Conservation (phyloP, 1,140 invertebrate genomes). For the Semibalanus balanoides region DNA sequence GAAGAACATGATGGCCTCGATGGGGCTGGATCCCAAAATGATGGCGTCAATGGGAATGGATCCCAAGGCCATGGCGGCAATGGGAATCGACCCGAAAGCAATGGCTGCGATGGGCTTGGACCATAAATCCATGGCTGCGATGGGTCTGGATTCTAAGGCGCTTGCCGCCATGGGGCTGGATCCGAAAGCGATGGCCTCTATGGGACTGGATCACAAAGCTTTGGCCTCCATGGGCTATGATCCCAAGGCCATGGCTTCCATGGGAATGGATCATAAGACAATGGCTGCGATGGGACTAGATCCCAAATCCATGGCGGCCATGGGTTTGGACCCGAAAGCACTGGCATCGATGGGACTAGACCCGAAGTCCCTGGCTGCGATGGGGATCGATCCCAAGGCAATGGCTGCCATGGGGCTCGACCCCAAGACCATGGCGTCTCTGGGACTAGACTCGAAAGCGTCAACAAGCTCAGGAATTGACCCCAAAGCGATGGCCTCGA, state of each 20-base stretch:
- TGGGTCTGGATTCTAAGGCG: slow-evolving; percentile 18
- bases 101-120: slow-evolving; percentile 14
- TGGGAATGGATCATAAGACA: slow-evolving; percentile 18
- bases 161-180: slow-evolving; percentile 20
- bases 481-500: slow-evolving; percentile 6
- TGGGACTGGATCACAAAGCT: slow-evolving; percentile 16
- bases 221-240: slow-evolving; percentile 9
- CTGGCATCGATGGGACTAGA: slow-evolving; percentile 16
- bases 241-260: slow-evolving; percentile 26
- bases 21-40: slow-evolving; percentile 19
- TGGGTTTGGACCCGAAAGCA: slow-evolving; percentile 20
- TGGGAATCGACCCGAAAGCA: slow-evolving; percentile 15
- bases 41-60: slow-evolving; percentile 10
- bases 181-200: slow-evolving; percentile 15
- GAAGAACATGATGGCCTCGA: slow-evolving; percentile 16
- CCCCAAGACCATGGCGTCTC: slow-evolving; percentile 7
- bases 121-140: slow-evolving; percentile 10
- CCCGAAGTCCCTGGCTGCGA: slow-evolving; percentile 11
- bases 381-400: slow-evolving; percentile 13
- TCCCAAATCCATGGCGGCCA: slow-evolving; percentile 12
- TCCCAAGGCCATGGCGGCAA: slow-evolving; percentile 10
- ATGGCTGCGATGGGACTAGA: slow-evolving; percentile 17
- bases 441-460: slow-evolving; percentile 12
- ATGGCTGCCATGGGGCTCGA: slow-evolving; percentile 9
- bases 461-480: too few relatives aligned